phyloP scores from a whole-genome alignment of 2,888 invertebrate species.

The Halocaridina rubra region DNA sequence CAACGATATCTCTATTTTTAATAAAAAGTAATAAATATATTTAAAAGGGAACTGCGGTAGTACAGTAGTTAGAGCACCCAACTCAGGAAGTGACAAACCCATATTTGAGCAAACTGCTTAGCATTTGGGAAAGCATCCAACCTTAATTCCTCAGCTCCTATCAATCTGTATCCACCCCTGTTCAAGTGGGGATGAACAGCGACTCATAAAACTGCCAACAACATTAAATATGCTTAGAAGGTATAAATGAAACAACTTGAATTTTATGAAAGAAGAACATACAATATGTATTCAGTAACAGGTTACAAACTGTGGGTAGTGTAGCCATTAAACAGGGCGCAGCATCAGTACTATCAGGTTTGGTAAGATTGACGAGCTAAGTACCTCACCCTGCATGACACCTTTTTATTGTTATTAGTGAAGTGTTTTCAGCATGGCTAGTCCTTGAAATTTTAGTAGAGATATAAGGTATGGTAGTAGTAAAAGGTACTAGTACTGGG shows the following conservation, averaged over 20 bases:
- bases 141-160: no score
- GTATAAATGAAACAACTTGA: background rate
- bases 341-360: slow-evolving; percentile 47
- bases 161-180: no score
- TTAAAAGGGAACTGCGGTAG: no score
- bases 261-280: slow-evolving; percentile 59
- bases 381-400: background rate
- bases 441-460: background rate
- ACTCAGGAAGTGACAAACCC: no score
- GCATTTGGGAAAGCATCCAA: no score
- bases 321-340: slow-evolving; percentile 55
- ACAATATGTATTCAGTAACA: slow-evolving; percentile 60
- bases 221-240: background rate
- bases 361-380: slow-evolving; percentile 29
- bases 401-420: background rate
- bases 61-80: no score
- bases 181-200: no score
- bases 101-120: no score
- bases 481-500: background rate
- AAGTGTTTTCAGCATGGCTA: no score
- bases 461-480: no score
- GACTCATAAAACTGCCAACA: no score
- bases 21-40: background rate
- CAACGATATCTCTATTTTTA: background rate
- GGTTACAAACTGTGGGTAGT: slow-evolving; percentile 63